Evolutionary conservation across 2,113 vertebrate species (phyloP).

Genomic region (Mormoops blainvillei): DNA sequence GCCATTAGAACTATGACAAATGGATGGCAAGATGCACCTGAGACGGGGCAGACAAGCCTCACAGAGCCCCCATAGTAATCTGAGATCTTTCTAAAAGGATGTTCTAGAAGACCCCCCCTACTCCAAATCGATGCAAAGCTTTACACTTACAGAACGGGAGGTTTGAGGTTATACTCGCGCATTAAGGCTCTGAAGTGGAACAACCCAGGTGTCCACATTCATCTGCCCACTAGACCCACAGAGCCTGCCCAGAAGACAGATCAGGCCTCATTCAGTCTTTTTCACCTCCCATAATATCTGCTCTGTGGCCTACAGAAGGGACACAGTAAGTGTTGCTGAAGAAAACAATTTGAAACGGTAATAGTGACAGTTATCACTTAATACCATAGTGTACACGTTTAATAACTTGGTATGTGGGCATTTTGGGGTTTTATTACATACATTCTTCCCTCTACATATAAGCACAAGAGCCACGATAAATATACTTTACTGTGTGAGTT

Average conservation of each 20-base stretch:
- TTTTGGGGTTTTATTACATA: not conserved
- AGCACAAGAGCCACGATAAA: not conserved
- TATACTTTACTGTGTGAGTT: not conserved
- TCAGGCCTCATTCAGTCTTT: not conserved
- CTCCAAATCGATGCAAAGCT: not conserved
- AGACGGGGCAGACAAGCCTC: not conserved
- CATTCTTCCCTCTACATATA: not conserved
- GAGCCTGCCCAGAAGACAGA: not conserved
- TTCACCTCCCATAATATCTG: not conserved
- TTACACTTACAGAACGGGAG: not conserved
- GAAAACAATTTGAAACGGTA: not conserved
- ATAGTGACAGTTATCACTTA: not conserved
- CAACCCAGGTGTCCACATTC: not conserved
- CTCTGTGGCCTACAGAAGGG: not conserved
- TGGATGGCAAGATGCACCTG: not conserved
- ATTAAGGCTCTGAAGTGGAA: not conserved
- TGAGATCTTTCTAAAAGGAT: conserved; percentile 13
- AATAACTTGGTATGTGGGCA: not conserved
- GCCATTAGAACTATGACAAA: not conserved
- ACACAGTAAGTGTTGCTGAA: not conserved
- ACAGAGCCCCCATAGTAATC: not conserved
- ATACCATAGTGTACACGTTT: not conserved
- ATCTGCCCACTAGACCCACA: not conserved
- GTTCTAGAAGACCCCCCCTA: not conserved
- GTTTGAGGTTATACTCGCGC: not conserved